phyloP scores from a whole-genome alignment of 2,797 vertebrate genomes.

The Acanthurus lineatus region DNA sequence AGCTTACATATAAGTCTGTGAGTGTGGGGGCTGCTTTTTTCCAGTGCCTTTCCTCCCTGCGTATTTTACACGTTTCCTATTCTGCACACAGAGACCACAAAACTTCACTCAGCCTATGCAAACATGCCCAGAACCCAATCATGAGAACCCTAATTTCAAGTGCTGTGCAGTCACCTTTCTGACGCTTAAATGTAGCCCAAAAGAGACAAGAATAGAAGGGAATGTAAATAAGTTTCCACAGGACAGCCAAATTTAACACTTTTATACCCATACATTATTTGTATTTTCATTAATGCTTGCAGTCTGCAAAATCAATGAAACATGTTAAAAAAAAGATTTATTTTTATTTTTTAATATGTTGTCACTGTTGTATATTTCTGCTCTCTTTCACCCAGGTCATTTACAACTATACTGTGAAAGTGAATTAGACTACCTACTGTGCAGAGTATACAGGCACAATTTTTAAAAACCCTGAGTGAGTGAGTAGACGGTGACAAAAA shows the following conservation, averaged over 20 bases:
- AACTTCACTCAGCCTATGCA: constrained; percentile 32
- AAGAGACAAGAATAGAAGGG: neutral
- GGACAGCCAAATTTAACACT: neutral
- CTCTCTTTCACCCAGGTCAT: neutral
- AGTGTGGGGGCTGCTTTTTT: constrained; percentile 34
- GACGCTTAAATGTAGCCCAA: constrained; percentile 11
- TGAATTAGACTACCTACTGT: neutral
- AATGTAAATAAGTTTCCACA: constrained; percentile 1
- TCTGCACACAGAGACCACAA: constrained; percentile 29
- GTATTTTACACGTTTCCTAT: constrained; percentile 36
- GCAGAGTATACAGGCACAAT: neutral
- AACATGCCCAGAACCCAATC: constrained; percentile 14
- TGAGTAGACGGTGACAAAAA: neutral
- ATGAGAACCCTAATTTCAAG: constrained; percentile 1
- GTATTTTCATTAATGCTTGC: neutral
- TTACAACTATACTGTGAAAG: constrained; percentile 5
- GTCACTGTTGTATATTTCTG: constrained; percentile 2
- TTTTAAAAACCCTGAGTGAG: constrained; percentile 1
- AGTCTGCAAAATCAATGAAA: constrained; percentile 9
- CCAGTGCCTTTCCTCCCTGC: constrained; percentile 15
- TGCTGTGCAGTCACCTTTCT: constrained; percentile 10
- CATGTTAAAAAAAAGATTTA: no score
- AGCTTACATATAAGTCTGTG: constrained; percentile 7
- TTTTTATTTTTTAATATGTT: neutral
- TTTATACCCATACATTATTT: neutral